phyloP scores from a whole-genome alignment of 2,113 vertebrate genomes.

The Ammospiza caudacuta region DNA sequence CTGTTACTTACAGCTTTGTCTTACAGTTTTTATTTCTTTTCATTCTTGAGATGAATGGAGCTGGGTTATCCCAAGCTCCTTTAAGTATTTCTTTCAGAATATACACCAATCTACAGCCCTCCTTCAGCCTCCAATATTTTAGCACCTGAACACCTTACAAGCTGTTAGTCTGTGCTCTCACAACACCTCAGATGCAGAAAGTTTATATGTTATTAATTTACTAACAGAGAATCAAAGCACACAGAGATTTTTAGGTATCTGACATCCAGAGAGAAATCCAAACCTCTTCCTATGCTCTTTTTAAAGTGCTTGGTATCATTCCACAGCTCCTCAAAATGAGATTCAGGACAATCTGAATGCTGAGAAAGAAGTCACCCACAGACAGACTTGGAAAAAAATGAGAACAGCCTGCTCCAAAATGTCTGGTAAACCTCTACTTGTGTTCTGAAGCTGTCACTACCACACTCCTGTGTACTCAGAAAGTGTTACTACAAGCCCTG shows the following conservation, averaged over 20 bases:
- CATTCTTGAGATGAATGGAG: not conserved
- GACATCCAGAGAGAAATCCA: not conserved
- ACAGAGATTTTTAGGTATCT: not conserved
- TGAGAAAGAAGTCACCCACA: not conserved
- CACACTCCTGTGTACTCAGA: not conserved
- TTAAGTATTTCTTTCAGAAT: slow-evolving; percentile 10
- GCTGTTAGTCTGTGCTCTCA: not conserved
- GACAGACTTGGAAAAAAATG: not conserved
- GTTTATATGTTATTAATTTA: not conserved
- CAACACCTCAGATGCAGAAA: not conserved
- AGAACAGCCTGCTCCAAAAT: not conserved
- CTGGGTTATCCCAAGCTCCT: not conserved
- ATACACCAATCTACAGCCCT: not conserved
- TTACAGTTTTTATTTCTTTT: slow-evolving; percentile 17
- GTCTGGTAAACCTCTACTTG: not conserved
- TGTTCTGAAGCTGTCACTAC: not conserved
- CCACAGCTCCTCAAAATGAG: not conserved
- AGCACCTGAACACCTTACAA: not conserved
- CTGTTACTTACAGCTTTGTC: slow-evolving; percentile 41
- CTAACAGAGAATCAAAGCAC: not conserved
- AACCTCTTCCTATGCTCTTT: not conserved
- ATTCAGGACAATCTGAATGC: not conserved
- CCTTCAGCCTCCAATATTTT: not conserved
- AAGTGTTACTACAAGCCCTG: not conserved
- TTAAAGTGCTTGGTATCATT: not conserved